Evolutionary conservation across 2,797 vertebrate species (phyloP).

Genomic region (Megalops cyprinoides): DNA sequence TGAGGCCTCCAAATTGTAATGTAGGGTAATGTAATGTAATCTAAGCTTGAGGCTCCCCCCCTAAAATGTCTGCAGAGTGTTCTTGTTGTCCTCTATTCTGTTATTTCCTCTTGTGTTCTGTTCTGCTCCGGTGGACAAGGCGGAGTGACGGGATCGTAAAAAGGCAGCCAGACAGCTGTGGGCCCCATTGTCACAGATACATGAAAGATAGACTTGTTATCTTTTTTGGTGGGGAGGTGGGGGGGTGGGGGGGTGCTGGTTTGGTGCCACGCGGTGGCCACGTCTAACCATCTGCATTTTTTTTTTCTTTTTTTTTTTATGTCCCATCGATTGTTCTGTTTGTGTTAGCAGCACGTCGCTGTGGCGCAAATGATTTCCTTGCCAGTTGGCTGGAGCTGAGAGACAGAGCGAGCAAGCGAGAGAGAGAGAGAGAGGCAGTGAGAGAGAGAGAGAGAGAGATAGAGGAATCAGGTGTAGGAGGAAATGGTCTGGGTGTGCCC

Average conservation of each 20-base stretch:
- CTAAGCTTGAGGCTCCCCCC: too few species aligned
- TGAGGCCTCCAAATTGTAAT: neutral
- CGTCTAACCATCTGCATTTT: constrained; percentile 57
- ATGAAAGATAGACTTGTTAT: constrained; percentile 19
- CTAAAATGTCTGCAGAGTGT: too few species aligned
- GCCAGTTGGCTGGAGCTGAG: constrained; percentile 43
- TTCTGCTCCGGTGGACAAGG: neutral
- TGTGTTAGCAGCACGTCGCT: constrained; percentile 35
- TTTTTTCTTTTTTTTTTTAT: too few species aligned
- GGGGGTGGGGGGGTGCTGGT: constrained; percentile 9
- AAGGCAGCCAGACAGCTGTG: neutral
- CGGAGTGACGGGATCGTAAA: neutral
- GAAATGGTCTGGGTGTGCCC: constrained; percentile 21
- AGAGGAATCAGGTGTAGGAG: constrained; percentile 38
- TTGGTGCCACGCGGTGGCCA: constrained; percentile 12
- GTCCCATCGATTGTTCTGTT: constrained; percentile 24
- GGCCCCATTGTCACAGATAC: neutral
- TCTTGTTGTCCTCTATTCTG: too few species aligned
- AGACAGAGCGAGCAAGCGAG: neutral
- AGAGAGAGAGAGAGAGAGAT: neutral
- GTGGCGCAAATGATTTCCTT: constrained; percentile 42
- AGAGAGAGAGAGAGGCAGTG: neutral
- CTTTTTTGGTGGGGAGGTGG: neutral
- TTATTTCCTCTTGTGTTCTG: neutral
- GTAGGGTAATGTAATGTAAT: too few species aligned